phyloP scores from a whole-genome alignment of 2,888 invertebrate species.

The Apantesis nais region DNA sequence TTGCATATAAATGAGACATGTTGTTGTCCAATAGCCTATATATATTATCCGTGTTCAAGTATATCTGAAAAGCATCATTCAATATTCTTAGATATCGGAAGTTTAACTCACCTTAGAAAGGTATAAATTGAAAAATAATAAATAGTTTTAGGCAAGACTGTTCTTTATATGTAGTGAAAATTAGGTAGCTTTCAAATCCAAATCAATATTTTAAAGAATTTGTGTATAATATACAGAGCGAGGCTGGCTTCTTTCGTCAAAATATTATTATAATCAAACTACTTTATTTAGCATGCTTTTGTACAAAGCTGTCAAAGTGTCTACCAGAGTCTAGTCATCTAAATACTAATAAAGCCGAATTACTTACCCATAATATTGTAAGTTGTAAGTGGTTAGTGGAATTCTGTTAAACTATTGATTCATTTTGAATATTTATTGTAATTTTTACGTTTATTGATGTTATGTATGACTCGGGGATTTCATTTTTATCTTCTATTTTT shows the following conservation, averaged over 20 bases:
- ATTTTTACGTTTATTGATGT: slow-evolving; percentile 44
- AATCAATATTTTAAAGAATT: slow-evolving; percentile 2
- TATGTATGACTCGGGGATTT: slow-evolving; percentile 58
- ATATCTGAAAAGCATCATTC: background rate
- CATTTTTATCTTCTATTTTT: slow-evolving; percentile 75
- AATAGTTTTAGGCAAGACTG: background rate
- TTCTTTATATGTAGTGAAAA: background rate
- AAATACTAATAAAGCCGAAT: slow-evolving; percentile 11
- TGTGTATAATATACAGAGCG: slow-evolving; percentile 45
- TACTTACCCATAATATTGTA: slow-evolving; percentile 73
- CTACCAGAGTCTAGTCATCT: slow-evolving; percentile 50
- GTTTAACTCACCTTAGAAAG: background rate
- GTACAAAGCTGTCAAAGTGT: slow-evolving; percentile 74
- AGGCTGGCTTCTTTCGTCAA: slow-evolving; percentile 63
- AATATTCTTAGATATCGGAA: background rate
- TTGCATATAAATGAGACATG: background rate
- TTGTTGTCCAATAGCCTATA: background rate
- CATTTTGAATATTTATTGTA: slow-evolving; percentile 43
- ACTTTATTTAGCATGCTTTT: slow-evolving; percentile 63
- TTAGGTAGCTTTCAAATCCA: background rate
- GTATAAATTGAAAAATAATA: background rate
- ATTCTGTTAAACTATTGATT: slow-evolving; percentile 49
- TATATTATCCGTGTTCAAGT: background rate
- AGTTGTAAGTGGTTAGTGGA: slow-evolving; percentile 26
- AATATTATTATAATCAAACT: slow-evolving; percentile 38